These are phyloP conservation scores for Catostylus mosaicus DNA, from an alignment of 30 jellyfish, hydroid and myxozoan genomes.

Conservation along the genomic window DNA sequence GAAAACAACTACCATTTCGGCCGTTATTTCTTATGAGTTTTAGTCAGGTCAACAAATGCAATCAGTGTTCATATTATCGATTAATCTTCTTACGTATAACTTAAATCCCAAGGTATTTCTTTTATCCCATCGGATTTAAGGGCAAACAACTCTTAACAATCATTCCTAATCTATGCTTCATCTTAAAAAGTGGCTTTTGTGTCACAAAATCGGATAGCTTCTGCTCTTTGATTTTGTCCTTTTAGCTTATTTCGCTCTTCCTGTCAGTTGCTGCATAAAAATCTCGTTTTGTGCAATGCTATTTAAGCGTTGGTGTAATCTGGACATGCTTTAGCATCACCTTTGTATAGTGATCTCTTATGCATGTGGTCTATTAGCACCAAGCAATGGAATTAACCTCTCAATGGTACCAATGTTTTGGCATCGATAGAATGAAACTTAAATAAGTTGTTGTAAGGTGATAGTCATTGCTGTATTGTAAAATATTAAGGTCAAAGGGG, in stretches of 20 bases:
- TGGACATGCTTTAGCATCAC: no score
- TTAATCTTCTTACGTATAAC: conserved; percentile 30
- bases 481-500: conserved; percentile 1
- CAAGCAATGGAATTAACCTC: neutral
- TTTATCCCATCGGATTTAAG: conserved; percentile 14
- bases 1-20: no score
- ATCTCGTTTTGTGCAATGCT: neutral
- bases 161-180: conserved; percentile 21
- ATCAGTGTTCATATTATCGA: conserved; percentile 15
- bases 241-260: conserved; percentile 13
- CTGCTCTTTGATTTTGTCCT: neutral
- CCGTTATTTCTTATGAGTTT: no score
- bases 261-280: conserved; percentile 10
- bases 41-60: conserved; percentile 33
- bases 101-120: conserved; percentile 42
- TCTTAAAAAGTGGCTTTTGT: conserved; percentile 10
- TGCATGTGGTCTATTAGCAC: neutral
- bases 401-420: neutral
- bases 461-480: neutral
- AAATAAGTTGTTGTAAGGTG: neutral
- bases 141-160: conserved; percentile 29
- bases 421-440: neutral
- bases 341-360: neutral
- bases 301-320: no score
- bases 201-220: conserved; percentile 17